phyloP scores from a whole-genome alignment of 2,113 vertebrate species.

The Burhinus oedicnemus region DNA sequence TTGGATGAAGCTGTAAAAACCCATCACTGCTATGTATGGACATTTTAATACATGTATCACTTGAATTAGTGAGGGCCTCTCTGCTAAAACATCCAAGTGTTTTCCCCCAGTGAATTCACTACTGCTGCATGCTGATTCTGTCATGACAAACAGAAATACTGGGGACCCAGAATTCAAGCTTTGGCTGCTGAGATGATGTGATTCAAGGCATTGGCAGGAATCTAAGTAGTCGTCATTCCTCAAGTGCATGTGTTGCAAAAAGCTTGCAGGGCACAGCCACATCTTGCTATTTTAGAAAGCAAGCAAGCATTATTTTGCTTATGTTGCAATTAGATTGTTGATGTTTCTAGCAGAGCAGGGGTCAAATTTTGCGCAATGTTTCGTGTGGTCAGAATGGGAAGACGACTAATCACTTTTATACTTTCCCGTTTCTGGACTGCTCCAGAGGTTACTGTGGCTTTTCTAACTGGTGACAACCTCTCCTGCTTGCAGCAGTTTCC shows the following conservation, averaged over 20 bases:
- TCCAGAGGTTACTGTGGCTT: not conserved
- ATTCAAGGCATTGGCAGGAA: not conserved
- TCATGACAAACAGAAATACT: not conserved
- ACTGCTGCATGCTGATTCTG: not conserved
- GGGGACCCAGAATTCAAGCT: not conserved
- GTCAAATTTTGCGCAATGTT: not conserved
- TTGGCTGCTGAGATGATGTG: not conserved
- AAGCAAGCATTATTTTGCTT: not conserved
- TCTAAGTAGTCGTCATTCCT: not conserved
- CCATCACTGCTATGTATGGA: not conserved
- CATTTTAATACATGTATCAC: not conserved
- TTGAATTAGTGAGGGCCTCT: not conserved
- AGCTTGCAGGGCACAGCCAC: not conserved
- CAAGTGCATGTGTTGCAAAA: not conserved
- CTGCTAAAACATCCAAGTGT: not conserved
- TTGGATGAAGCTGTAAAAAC: not conserved
- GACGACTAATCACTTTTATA: not conserved
- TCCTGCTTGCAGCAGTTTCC: not conserved
- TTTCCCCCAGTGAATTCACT: not conserved
- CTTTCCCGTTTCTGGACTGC: not conserved
- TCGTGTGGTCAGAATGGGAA: not conserved
- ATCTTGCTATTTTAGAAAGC: not conserved
- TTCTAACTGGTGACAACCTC: not conserved
- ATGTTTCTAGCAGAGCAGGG: not conserved
- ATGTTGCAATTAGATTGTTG: not conserved